Evolutionary conservation across 2,113 vertebrate genomes (phyloP).

Genomic region (Vulpes ferrilata): DNA sequence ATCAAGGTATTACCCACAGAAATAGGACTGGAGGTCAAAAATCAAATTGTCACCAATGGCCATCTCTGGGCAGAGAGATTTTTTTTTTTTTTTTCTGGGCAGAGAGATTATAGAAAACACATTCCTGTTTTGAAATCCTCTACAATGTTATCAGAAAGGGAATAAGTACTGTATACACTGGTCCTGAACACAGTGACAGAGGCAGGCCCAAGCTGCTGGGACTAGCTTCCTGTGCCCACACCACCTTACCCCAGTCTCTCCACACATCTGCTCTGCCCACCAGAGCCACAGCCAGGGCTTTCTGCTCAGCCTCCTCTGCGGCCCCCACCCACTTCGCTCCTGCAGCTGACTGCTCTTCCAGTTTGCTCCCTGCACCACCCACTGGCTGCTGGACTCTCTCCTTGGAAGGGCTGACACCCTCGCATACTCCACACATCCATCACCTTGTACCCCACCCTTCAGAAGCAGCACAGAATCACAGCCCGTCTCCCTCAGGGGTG

Average conservation of each 20-base stretch:
- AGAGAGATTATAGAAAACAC: background rate
- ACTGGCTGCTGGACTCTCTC: background rate
- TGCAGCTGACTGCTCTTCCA: background rate
- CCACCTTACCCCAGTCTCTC: background rate
- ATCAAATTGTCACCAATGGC: background rate
- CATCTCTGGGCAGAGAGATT: background rate
- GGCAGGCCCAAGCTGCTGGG: background rate
- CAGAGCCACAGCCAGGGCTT: background rate
- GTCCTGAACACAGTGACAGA: background rate
- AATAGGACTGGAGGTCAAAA: background rate
- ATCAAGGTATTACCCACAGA: background rate
- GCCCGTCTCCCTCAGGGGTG: background rate
- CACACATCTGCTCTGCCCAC: background rate
- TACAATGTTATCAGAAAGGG: conserved; percentile 30
- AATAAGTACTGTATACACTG: conserved; percentile 26
- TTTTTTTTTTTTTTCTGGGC: background rate
- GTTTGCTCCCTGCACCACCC: background rate
- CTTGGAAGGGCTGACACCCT: background rate
- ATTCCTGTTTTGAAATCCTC: conserved; percentile 56
- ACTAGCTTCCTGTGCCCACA: background rate
- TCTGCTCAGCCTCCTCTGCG: background rate
- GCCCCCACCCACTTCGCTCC: background rate
- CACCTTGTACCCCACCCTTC: background rate
- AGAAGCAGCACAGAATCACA: background rate
- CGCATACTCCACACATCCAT: background rate